A percentile compares a stretch with the other conserved stretches of the same genome.
Conservation (phyloP, 2,888 invertebrate species). For the Biston stratarius region DNA sequence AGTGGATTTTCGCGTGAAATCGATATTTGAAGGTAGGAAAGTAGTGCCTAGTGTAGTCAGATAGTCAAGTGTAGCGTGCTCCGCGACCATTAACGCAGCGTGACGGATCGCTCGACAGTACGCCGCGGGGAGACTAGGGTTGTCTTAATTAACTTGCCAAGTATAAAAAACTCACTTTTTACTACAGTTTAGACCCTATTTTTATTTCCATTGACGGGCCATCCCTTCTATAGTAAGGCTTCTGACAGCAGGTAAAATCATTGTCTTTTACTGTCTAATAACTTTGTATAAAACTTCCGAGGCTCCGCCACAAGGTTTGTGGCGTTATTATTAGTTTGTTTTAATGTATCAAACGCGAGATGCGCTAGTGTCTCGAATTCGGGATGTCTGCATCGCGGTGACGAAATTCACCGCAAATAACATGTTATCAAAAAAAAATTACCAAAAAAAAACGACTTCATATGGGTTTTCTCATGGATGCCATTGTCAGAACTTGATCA, state of each 20-base stretch:
- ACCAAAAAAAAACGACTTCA: too few species aligned
- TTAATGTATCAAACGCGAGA: too few species aligned
- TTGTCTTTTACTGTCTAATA: slow-evolving; percentile 8
- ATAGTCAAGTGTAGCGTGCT: slow-evolving; percentile 84
- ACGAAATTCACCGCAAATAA: too few species aligned
- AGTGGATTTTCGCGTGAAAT: slow-evolving; percentile 55
- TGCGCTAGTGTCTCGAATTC: too few species aligned
- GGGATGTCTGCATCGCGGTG: too few species aligned
- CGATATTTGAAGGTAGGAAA: slow-evolving; percentile 63
- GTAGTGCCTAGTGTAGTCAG: slow-evolving; percentile 62
- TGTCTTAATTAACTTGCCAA: slow-evolving; percentile 45
- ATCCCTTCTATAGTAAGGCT: slow-evolving; percentile 6
- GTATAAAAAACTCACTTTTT: slow-evolving; percentile 33
- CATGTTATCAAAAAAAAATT: too few species aligned
- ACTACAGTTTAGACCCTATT: slow-evolving; percentile 21
- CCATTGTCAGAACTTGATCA: too few species aligned
- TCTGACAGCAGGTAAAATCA: slow-evolving; percentile 6
- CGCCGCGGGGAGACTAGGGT: slow-evolving; percentile 51
- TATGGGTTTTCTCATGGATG: too few species aligned
- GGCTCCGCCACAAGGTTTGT: too few species aligned
- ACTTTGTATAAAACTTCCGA: neutral
- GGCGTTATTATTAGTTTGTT: too few species aligned
- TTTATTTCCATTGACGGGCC: slow-evolving; percentile 20
- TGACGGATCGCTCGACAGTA: slow-evolving; percentile 79
- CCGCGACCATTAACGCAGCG: slow-evolving; percentile 83